Evolutionary conservation across 2,888 invertebrate species (phyloP).

Genomic region (Tetragnatha montana): DNA sequence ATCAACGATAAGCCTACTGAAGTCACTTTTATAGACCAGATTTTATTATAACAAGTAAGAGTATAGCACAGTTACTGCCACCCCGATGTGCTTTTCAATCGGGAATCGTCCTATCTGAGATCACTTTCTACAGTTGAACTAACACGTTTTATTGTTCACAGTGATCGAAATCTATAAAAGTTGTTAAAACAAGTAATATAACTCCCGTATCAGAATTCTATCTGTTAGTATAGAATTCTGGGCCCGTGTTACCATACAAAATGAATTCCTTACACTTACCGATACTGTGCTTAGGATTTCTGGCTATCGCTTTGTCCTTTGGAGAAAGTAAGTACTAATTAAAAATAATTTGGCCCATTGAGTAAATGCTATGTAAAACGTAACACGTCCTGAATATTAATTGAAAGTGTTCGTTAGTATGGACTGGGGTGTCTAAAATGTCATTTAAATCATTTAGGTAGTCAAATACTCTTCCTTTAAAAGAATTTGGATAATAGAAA

Average conservation of each 20-base stretch:
- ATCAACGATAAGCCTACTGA: neutral
- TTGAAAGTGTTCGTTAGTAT: too few species aligned
- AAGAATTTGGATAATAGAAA: too few species aligned
- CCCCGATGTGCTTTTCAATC: neutral
- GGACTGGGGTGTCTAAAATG: too few species aligned
- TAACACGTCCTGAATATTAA: too few species aligned
- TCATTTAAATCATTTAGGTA: too few species aligned
- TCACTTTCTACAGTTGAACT: slow-evolving; percentile 7
- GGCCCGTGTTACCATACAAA: neutral
- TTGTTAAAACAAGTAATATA: slow-evolving; percentile 11
- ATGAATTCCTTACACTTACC: slow-evolving; percentile 21
- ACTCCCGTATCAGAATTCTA: slow-evolving; percentile 26
- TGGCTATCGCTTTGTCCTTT: neutral
- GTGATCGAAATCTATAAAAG: slow-evolving; percentile 14
- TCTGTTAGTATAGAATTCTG: slow-evolving; percentile 33
- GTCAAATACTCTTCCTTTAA: too few species aligned
- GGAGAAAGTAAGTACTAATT: slow-evolving; percentile 10
- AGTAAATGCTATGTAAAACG: too few species aligned
- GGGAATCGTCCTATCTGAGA: neutral
- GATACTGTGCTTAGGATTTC: slow-evolving; percentile 24
- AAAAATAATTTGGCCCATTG: too few species aligned
- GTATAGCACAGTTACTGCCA: neutral
- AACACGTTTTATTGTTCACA: slow-evolving; percentile 16
- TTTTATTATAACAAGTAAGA: neutral
- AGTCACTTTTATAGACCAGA: neutral